Percentiles rank a stretch among this genome's conserved stretches.
These are phyloP conservation scores for Stegophylla sp. DNA, from an alignment of 2,888 invertebrate genomes.

Conservation along the genomic window DNA sequence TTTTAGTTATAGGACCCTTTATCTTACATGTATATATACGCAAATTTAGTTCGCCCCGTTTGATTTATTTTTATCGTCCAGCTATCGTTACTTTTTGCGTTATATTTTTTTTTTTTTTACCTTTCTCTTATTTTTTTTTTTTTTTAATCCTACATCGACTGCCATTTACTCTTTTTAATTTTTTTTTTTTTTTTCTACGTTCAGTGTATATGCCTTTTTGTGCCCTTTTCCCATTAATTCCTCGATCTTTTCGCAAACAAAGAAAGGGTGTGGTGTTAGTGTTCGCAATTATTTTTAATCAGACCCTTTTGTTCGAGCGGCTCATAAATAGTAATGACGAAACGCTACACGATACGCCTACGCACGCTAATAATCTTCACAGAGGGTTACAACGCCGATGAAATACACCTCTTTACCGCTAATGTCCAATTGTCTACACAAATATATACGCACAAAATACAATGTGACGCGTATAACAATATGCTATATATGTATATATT, in stretches of 20 bases:
- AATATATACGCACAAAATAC: background rate
- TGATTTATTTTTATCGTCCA: conserved; percentile 58
- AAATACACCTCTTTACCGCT: conserved; percentile 34
- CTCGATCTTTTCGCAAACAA: conserved; percentile 55
- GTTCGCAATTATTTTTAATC: conserved; percentile 58
- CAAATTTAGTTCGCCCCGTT: conserved; percentile 57
- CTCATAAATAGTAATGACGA: conserved; percentile 59
- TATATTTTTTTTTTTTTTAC: conserved; percentile 15
- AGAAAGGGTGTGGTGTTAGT: conserved; percentile 57
- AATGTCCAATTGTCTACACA: conserved; percentile 35
- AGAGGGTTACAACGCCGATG: conserved; percentile 31
- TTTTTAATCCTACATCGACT: conserved; percentile 56
- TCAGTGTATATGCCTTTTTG: conserved; percentile 38
- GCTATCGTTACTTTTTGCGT: conserved; percentile 51
- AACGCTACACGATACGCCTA: conserved; percentile 50
- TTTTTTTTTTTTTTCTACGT: conserved; percentile 21
- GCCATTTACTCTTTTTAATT: conserved; percentile 49
- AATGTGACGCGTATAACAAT: background rate
- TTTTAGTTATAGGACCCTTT: conserved; percentile 32
- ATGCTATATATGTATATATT: background rate
- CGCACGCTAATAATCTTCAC: conserved; percentile 49
- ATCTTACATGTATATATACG: conserved; percentile 57
- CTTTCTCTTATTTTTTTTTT: conserved; percentile 31
- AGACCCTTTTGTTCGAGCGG: conserved; percentile 57
- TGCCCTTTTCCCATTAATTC: conserved; percentile 56